These are phyloP conservation scores for Leuciscus idus DNA, from an alignment of 2,113 vertebrate genomes.

Conservation along the genomic window DNA sequence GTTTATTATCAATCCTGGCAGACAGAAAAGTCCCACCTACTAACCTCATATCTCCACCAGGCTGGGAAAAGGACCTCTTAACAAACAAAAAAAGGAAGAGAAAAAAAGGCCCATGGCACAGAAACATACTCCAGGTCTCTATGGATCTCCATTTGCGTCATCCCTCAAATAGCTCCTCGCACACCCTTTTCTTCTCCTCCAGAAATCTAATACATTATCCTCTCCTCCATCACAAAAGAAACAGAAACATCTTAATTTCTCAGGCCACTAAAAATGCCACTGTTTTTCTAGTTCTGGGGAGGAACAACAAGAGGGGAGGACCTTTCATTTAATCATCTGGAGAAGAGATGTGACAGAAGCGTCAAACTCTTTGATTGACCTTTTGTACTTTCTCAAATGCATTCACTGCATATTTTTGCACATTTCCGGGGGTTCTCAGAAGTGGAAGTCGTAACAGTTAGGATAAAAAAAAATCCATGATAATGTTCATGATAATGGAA, in stretches of 20 bases:
- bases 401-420: too few relatives aligned
- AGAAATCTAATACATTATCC: slow-evolving; percentile 45
- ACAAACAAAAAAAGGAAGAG: neutral
- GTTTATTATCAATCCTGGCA: slow-evolving; percentile 53
- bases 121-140: slow-evolving; percentile 51
- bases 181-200: slow-evolving; percentile 45
- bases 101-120: slow-evolving; percentile 45
- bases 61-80: slow-evolving; percentile 10
- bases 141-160: slow-evolving; percentile 56
- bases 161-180: slow-evolving; percentile 51
- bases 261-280: slow-evolving; percentile 35
- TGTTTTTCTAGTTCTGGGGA: slow-evolving; percentile 23
- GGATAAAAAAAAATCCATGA: too few relatives aligned
- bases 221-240: slow-evolving; percentile 35
- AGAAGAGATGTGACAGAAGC: neutral
- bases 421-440: too few relatives aligned
- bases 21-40: slow-evolving; percentile 27
- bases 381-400: neutral
- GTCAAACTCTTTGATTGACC: neutral
- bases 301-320: neutral
- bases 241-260: slow-evolving; percentile 21
- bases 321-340: neutral
- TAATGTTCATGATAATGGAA: too few relatives aligned
- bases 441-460: too few relatives aligned
- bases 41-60: slow-evolving; percentile 37